These are phyloP conservation scores for Alces alces DNA, from an alignment of 2,113 vertebrate genomes.

Conservation along the genomic window DNA sequence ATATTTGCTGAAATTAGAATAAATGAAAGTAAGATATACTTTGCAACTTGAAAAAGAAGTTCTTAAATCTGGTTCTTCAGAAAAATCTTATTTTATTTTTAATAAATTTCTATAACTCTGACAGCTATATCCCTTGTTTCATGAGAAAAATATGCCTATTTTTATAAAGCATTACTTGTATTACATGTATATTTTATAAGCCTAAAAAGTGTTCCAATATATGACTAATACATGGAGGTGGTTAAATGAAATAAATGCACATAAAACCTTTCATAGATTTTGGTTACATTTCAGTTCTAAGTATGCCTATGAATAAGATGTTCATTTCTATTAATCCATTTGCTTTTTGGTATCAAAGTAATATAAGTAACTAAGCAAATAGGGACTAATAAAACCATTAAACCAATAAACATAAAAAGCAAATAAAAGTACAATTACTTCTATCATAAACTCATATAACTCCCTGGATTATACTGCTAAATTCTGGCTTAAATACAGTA, in stretches of 20 bases:
- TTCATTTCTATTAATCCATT: constrained; percentile 55
- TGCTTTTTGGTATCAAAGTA: constrained; percentile 44
- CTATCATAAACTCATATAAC: constrained; percentile 23
- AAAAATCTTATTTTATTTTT: constrained; percentile 18
- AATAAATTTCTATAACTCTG: background rate
- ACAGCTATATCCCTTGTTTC: background rate
- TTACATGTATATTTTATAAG: background rate
- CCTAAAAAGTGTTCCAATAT: background rate
- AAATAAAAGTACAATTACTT: constrained; percentile 68
- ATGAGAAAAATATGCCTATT: background rate
- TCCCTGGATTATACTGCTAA: constrained; percentile 33
- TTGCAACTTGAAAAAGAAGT: background rate
- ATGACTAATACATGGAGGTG: background rate
- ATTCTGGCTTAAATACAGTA: background rate
- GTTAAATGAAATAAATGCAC: background rate
- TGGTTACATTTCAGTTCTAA: constrained; percentile 31
- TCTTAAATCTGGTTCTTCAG: background rate
- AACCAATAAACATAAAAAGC: constrained; percentile 56
- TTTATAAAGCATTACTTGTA: background rate
- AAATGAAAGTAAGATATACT: background rate
- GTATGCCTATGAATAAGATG: background rate
- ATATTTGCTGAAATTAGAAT: background rate
- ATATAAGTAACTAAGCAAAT: constrained; percentile 49
- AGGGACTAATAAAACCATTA: constrained; percentile 66
- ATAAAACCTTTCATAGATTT: background rate